Evolutionary conservation across 2,797 vertebrate species (phyloP).

Genomic region (Eremophila alpestris): DNA sequence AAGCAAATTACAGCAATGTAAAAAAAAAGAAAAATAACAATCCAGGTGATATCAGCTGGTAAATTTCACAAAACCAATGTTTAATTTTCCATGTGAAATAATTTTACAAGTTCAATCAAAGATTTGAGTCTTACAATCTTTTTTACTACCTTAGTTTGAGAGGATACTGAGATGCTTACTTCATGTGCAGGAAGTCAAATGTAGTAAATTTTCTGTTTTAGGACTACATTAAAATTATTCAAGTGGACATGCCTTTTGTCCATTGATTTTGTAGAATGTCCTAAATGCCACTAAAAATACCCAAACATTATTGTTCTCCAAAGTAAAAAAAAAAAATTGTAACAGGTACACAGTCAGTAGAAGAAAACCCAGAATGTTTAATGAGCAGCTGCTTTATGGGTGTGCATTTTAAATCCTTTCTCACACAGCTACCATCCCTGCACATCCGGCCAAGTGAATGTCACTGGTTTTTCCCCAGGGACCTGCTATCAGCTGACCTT

Average conservation of each 20-base stretch:
- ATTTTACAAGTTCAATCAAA: not conserved
- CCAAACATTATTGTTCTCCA: not conserved
- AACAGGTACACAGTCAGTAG: not conserved
- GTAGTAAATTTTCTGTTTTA: not conserved
- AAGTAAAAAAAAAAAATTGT: not conserved
- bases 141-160: not conserved
- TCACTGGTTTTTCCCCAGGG: not conserved
- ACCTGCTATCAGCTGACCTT: conserved; percentile 25
- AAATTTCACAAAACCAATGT: not conserved
- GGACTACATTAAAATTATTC: not conserved
- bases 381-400: not conserved
- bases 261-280: not conserved
- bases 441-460: not conserved
- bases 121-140: not conserved
- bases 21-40: not conserved
- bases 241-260: not conserved
- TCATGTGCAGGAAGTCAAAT: not conserved
- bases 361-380: not conserved
- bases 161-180: not conserved
- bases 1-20: not conserved
- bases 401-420: conserved; percentile 23
- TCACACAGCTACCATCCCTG: not conserved
- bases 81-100: not conserved
- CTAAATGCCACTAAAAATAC: not conserved
- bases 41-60: not conserved